A percentile compares a stretch with the other conserved stretches of the same genome.
These are phyloP conservation scores for Diploscapter pachys DNA, from an alignment of 1,140 invertebrate species.

Conservation along the genomic window DNA sequence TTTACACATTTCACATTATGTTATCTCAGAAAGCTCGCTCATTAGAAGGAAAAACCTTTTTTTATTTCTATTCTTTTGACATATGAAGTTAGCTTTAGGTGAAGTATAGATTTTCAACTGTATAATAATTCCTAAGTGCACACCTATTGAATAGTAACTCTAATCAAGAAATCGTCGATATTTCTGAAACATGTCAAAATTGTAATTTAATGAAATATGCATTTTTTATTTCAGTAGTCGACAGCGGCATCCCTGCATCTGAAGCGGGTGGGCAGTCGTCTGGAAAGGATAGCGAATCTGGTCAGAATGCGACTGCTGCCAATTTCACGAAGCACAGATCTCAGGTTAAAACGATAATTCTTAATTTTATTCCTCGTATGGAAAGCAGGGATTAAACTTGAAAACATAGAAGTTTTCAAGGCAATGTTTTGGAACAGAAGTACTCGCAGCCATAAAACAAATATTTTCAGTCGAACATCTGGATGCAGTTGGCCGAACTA, in stretches of 20 bases:
- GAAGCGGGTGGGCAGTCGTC: conserved; percentile 15
- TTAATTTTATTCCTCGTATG: not conserved
- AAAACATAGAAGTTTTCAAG: too few species aligned
- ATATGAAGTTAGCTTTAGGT: too few species aligned
- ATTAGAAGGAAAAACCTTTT: too few species aligned
- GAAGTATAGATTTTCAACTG: too few species aligned
- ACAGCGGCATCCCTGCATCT: conserved; percentile 2
- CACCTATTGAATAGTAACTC: too few species aligned
- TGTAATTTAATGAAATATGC: not conserved
- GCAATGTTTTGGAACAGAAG: not conserved
- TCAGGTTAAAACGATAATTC: not conserved
- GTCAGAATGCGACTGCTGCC: conserved; percentile 3
- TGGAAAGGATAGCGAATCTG: conserved; percentile 12
- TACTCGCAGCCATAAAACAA: not conserved
- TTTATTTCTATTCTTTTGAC: too few species aligned
- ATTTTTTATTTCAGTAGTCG: conserved; percentile 13
- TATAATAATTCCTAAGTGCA: too few species aligned
- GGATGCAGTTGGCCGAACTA: conserved; percentile 56
- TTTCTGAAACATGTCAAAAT: not conserved
- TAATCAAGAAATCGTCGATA: too few species aligned
- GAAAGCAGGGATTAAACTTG: not conserved
- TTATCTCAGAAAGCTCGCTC: too few species aligned
- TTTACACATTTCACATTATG: too few species aligned
- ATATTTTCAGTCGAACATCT: conserved; percentile 51
- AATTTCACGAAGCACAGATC: conserved; percentile 23